Percentiles rank a stretch among this genome's conserved stretches.
Evolutionary conservation across 2,888 invertebrate genomes (phyloP).

Genomic region (Tachina grossa): DNA sequence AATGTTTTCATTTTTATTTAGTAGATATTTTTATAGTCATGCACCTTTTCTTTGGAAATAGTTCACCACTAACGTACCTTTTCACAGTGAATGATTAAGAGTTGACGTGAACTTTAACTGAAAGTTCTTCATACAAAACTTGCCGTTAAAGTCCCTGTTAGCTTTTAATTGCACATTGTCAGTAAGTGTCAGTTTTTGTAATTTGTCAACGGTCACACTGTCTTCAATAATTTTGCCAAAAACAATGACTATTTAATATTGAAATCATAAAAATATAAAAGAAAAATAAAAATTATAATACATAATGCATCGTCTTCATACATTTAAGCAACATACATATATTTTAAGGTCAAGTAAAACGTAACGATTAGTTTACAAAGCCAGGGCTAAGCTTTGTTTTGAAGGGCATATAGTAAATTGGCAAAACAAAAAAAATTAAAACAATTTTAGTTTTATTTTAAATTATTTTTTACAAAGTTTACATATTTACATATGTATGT

Average conservation of each 20-base stretch:
- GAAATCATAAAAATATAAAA: slow-evolving; percentile 16
- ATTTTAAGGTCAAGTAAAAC: slow-evolving; percentile 58
- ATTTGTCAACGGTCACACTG: too few relatives aligned
- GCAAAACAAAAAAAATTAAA: slow-evolving; percentile 30
- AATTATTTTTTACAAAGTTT: background rate
- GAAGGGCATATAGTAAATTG: slow-evolving; percentile 41
- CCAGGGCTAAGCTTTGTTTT: slow-evolving; percentile 55
- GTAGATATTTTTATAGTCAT: too few relatives aligned
- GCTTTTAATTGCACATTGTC: too few relatives aligned
- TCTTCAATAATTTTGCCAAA: slow-evolving; percentile 12
- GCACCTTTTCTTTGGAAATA: too few relatives aligned
- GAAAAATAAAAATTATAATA: slow-evolving; percentile 28
- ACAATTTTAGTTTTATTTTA: slow-evolving; percentile 4
- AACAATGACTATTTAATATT: slow-evolving; percentile 2
- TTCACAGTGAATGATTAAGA: too few relatives aligned
- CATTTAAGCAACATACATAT: background rate
- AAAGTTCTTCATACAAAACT: too few relatives aligned
- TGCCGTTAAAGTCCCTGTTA: too few relatives aligned
- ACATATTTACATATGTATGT: too few relatives aligned
- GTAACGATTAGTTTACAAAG: slow-evolving; percentile 60
- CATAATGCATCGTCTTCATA: background rate
- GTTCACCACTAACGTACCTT: too few relatives aligned
- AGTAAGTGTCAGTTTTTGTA: too few relatives aligned
- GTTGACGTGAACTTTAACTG: too few relatives aligned
- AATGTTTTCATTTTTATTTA: too few relatives aligned